These are phyloP conservation scores for Pteria penguin DNA, from an alignment of 2,888 invertebrate genomes.

Conservation along the genomic window DNA sequence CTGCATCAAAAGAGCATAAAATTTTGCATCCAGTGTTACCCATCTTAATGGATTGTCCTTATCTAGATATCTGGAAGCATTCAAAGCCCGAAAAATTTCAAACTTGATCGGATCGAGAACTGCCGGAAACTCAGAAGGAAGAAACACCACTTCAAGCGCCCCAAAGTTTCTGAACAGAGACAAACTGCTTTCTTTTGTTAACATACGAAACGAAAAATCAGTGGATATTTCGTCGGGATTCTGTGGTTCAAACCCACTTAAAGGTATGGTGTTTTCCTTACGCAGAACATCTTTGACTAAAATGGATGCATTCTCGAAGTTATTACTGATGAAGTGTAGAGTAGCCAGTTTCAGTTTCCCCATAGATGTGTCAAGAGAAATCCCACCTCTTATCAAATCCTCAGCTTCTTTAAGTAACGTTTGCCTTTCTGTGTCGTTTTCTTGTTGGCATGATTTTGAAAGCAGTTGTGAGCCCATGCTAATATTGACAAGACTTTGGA, in stretches of 20 bases:
- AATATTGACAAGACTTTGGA: background rate
- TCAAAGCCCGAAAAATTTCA: background rate
- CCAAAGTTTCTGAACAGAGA: background rate
- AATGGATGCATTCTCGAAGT: background rate
- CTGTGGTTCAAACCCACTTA: constrained; percentile 3
- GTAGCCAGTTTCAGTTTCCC: constrained; percentile 2
- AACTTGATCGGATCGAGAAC: background rate
- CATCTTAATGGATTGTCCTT: background rate
- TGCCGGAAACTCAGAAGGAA: background rate
- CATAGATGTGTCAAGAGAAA: background rate
- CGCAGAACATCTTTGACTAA: background rate
- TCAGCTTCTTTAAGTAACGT: background rate
- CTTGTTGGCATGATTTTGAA: background rate
- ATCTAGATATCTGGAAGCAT: background rate
- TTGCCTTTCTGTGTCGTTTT: background rate
- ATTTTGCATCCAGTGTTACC: background rate
- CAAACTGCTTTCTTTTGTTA: no score
- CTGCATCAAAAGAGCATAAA: background rate
- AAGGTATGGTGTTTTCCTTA: background rate
- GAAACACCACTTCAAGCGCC: constrained; percentile 3
- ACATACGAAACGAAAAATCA: background rate
- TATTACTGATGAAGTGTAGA: background rate
- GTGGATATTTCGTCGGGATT: background rate
- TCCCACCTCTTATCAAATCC: background rate
- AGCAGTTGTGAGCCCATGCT: background rate